Percentiles rank a stretch among this genome's conserved stretches.
Conservation (phyloP, 2,888 invertebrate genomes). For the Cryptosula pallasiana region DNA sequence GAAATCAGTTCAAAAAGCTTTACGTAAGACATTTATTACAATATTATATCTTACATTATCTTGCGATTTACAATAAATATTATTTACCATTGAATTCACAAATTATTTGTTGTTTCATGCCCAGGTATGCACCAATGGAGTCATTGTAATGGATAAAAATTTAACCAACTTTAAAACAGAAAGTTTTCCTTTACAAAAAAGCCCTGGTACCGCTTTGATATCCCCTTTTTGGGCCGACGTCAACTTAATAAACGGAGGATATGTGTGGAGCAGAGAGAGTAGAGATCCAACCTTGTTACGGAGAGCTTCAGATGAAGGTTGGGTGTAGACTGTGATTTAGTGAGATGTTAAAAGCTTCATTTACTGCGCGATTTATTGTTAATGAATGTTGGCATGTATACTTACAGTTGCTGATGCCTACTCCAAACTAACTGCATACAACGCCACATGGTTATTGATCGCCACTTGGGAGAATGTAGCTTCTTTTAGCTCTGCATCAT, state of each 20-base stretch:
- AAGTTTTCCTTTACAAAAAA: background rate
- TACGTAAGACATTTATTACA: background rate
- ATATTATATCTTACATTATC: too few relatives aligned
- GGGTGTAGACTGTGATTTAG: too few relatives aligned
- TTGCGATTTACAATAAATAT: too few relatives aligned
- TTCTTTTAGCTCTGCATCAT: background rate
- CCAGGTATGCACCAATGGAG: conserved; percentile 3
- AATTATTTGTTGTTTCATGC: too few relatives aligned
- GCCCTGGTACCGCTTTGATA: background rate
- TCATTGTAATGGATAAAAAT: background rate
- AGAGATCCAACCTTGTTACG: background rate
- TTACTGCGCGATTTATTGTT: too few relatives aligned
- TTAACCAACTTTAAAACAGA: background rate
- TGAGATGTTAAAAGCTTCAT: too few relatives aligned
- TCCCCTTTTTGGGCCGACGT: conserved; percentile 10
- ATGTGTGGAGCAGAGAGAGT: background rate
- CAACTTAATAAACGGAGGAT: background rate
- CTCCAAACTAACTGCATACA: background rate
- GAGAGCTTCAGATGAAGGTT: background rate
- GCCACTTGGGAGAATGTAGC: background rate
- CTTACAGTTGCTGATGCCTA: background rate
- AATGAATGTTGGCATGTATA: too few relatives aligned
- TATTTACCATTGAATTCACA: too few relatives aligned
- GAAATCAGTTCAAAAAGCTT: background rate
- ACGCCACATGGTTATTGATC: background rate